phyloP scores from a whole-genome alignment of 2,888 invertebrate genomes.

The Shargacucullia verbasci region DNA sequence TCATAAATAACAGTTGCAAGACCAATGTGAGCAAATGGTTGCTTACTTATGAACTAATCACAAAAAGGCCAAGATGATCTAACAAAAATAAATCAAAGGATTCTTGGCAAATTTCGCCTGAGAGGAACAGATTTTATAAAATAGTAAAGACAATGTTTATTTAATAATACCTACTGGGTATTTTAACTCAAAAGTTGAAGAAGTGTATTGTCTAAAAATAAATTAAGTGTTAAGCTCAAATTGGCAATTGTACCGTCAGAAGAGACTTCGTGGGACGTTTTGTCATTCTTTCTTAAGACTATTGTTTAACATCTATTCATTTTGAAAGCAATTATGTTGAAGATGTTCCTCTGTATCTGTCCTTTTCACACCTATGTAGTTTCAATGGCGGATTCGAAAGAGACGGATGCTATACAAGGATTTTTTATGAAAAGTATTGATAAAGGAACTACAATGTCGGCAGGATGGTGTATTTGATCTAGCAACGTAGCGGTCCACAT shows the following conservation, averaged over 20 bases:
- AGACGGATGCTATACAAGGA: slow-evolving; percentile 69
- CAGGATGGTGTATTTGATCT: slow-evolving; percentile 88
- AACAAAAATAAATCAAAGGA: no score
- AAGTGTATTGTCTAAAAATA: slow-evolving; percentile 33
- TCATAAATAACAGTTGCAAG: no score
- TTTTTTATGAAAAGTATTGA: slow-evolving; percentile 82
- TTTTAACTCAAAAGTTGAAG: slow-evolving; percentile 6
- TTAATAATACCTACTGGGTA: slow-evolving; percentile 2
- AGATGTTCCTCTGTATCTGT: slow-evolving; percentile 67
- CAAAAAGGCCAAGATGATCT: no score
- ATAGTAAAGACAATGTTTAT: not conserved
- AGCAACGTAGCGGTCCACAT: slow-evolving; percentile 88
- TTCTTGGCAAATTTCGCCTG: no score
- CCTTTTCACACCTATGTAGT: slow-evolving; percentile 60
- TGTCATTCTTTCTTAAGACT: slow-evolving; percentile 68
- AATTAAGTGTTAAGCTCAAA: slow-evolving; percentile 52
- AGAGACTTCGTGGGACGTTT: slow-evolving; percentile 62
- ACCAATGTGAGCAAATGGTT: no score
- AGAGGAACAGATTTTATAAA: not conserved
- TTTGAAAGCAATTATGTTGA: slow-evolving; percentile 80
- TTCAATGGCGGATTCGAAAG: slow-evolving; percentile 63
- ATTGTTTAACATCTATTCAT: slow-evolving; percentile 83
- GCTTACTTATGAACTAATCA: no score
- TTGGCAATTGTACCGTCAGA: slow-evolving; percentile 55
- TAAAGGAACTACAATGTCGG: slow-evolving; percentile 86